phyloP scores from a whole-genome alignment of 2,888 invertebrate genomes.

The Tiphia femorata region DNA sequence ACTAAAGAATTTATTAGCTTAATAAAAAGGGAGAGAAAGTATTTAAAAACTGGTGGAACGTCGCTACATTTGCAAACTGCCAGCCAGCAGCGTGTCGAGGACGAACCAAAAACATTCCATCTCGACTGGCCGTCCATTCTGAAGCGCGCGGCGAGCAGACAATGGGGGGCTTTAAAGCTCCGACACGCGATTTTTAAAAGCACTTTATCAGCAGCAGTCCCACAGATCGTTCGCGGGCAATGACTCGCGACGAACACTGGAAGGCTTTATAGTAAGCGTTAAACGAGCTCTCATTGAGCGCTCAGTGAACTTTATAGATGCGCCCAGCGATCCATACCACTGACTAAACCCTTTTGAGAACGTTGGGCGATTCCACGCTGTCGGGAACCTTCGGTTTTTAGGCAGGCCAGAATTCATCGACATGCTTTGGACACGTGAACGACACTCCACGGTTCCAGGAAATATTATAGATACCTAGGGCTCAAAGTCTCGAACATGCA shows the following conservation, averaged over 20 bases:
- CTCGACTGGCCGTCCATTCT: no score
- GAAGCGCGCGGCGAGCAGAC: neutral
- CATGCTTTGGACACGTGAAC: no score
- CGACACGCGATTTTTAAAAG: slow-evolving; percentile 14
- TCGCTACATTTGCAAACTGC: no score
- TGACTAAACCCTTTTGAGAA: slow-evolving; percentile 34
- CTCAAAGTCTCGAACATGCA: no score
- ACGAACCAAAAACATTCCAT: no score
- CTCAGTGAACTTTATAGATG: slow-evolving; percentile 24
- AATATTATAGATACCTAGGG: no score
- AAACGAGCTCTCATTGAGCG: slow-evolving; percentile 30
- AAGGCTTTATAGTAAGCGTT: slow-evolving; percentile 26
- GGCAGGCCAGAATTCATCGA: neutral
- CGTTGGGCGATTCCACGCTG: neutral
- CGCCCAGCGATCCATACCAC: slow-evolving; percentile 36
- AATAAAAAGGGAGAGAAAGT: no score
- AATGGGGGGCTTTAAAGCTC: neutral
- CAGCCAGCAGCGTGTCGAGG: no score
- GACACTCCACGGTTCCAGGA: no score
- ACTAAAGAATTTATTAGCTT: no score
- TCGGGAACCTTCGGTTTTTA: neutral
- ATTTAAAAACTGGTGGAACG: no score
- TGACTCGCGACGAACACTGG: slow-evolving; percentile 27
- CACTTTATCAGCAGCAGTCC: slow-evolving; percentile 4
- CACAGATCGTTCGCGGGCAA: slow-evolving; percentile 20